These are phyloP conservation scores for Tinamus major DNA, from an alignment of 2,797 vertebrate genomes.

Conservation along the genomic window DNA sequence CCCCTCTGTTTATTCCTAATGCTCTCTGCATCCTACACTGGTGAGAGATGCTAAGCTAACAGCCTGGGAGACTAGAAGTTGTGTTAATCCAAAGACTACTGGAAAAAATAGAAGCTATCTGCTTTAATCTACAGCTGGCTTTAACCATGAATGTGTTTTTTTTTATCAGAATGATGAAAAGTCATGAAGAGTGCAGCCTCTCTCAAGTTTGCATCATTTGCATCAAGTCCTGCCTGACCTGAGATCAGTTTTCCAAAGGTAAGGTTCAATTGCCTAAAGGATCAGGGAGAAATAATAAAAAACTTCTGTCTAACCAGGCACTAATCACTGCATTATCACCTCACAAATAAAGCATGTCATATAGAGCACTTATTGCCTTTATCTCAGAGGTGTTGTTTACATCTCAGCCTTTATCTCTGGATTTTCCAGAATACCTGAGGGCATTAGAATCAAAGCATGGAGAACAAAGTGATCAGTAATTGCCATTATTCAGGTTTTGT, in stretches of 20 bases:
- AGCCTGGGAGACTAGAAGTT: background rate
- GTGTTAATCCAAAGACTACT: background rate
- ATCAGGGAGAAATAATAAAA: constrained; percentile 1
- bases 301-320: constrained; percentile 1
- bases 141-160: constrained; percentile 13
- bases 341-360: constrained; percentile 17
- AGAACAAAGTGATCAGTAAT: constrained; percentile 18
- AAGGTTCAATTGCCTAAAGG: background rate
- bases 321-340: background rate
- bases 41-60: background rate
- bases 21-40: background rate
- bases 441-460: constrained; percentile 8
- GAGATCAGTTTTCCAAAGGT: background rate
- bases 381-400: constrained; percentile 26
- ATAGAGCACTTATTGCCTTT: constrained; percentile 29
- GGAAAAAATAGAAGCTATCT: background rate
- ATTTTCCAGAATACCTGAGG: constrained; percentile 56
- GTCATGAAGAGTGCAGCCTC: background rate
- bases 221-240: background rate
- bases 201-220: background rate
- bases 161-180: background rate
- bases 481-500: constrained; percentile 4
- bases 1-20: background rate
- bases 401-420: constrained; percentile 12
- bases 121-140: background rate